Conservation (phyloP, 2,888 invertebrate genomes). For the Stictocephala bisonia region DNA sequence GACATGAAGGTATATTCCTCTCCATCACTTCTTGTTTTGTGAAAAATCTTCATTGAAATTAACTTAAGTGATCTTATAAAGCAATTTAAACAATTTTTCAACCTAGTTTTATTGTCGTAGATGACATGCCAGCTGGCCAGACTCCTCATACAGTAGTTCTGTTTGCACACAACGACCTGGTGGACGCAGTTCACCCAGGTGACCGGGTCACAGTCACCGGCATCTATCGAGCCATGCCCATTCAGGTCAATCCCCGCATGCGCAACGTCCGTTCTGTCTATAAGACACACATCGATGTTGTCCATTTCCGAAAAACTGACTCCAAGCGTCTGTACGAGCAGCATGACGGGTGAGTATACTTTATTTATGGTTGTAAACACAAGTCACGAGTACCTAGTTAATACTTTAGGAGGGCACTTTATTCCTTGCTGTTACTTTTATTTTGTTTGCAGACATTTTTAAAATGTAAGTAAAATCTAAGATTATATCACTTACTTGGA, state of each 20-base stretch:
- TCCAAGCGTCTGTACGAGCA: constrained; percentile 86
- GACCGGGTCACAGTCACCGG: constrained; percentile 96
- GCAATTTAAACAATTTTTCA: background rate
- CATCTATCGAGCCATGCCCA: constrained; percentile 93
- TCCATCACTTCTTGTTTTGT: background rate
- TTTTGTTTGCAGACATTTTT: no score
- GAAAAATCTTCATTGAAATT: background rate
- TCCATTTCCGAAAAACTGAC: constrained; percentile 93
- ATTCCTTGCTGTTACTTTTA: no score
- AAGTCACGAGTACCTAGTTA: no score
- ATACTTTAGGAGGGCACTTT: no score
- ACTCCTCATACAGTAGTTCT: constrained; percentile 96
- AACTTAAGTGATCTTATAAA: background rate
- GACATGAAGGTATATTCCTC: no score
- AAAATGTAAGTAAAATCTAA: no score
- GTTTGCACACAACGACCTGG: constrained; percentile 95
- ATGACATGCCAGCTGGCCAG: constrained; percentile 99
- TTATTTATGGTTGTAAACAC: no score
- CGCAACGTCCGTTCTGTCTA: constrained; percentile 91
- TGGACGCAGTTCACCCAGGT: constrained; percentile 96
- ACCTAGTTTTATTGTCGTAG: constrained; percentile 66
- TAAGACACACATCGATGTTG: constrained; percentile 95
- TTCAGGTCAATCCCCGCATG: constrained; percentile 84
- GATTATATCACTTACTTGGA: no score
- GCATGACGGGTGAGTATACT: constrained; percentile 78